A percentile compares a stretch with the other conserved stretches of the same genome.
Conservation (phyloP, 2,113 vertebrate species). For the Lampris megalopsis region DNA sequence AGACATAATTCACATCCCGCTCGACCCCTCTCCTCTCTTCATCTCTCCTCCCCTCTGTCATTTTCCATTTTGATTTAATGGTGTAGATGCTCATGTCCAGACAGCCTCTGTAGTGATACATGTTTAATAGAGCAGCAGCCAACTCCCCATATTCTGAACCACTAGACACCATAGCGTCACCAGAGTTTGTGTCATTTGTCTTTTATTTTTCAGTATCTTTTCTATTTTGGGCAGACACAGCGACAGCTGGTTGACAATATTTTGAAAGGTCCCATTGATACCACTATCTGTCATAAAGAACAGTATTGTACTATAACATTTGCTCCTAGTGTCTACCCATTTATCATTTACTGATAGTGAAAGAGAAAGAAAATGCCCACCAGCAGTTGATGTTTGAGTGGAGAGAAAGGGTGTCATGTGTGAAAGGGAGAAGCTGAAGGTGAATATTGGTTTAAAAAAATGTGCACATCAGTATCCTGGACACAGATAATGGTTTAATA, state of each 20-base stretch:
- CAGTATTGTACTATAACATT: no score
- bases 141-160: neutral
- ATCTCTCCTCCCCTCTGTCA: constrained; percentile 2
- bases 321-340: neutral
- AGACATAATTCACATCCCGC: constrained; percentile 26
- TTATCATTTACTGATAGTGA: neutral
- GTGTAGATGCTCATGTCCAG: constrained; percentile 28
- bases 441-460: constrained; percentile 5
- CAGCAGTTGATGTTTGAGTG: neutral
- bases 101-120: neutral
- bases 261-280: no score
- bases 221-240: neutral
- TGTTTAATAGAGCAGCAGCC: neutral
- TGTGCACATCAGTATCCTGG: no score
- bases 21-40: neutral
- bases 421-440: neutral
- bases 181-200: neutral
- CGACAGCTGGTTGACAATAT: no score
- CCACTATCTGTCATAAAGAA: no score
- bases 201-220: neutral
- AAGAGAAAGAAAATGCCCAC: neutral
- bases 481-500: no score
- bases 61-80: neutral
- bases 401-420: neutral
- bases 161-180: neutral